Evolutionary conservation across 2,888 invertebrate genomes (phyloP).

Genomic region (Monopis laevigella): DNA sequence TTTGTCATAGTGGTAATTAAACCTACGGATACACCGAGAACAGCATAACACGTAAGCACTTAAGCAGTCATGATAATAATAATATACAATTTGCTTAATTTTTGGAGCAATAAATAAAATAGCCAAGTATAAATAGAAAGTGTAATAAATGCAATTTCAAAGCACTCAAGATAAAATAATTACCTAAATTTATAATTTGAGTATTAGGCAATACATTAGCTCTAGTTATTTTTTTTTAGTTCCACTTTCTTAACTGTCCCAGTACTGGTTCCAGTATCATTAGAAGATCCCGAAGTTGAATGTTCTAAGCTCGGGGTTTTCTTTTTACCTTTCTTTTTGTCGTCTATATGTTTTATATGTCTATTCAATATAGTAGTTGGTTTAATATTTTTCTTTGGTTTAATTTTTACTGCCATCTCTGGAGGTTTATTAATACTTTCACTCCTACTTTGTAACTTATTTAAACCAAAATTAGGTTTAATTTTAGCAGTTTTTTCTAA

Average conservation of each 20-base stretch:
- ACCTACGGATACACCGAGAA: too few species aligned
- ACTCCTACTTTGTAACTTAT: constrained; percentile 49
- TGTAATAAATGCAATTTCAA: too few species aligned
- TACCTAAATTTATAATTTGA: too few species aligned
- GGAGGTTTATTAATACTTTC: constrained; percentile 53
- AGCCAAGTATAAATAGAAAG: too few species aligned
- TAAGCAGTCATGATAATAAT: too few species aligned
- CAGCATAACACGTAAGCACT: too few species aligned
- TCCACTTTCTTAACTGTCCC: constrained; percentile 50
- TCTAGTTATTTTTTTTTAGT: neutral
- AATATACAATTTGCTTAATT: too few species aligned
- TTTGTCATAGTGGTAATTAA: too few species aligned
- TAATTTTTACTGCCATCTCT: constrained; percentile 50
- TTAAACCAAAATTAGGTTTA: constrained; percentile 50
- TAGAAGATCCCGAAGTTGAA: constrained; percentile 69
- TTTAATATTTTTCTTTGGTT: constrained; percentile 39
- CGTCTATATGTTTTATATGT: constrained; percentile 26
- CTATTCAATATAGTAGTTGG: constrained; percentile 37
- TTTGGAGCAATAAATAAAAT: too few species aligned
- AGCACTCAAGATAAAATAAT: too few species aligned
- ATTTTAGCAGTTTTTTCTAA: constrained; percentile 53
- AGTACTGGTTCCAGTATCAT: constrained; percentile 61
- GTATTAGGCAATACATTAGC: too few species aligned
- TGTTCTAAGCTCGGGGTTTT: constrained; percentile 46
- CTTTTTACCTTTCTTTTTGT: constrained; percentile 28